phyloP scores from a whole-genome alignment of 2,113 vertebrate genomes.

The Lepidothrix coronata region DNA sequence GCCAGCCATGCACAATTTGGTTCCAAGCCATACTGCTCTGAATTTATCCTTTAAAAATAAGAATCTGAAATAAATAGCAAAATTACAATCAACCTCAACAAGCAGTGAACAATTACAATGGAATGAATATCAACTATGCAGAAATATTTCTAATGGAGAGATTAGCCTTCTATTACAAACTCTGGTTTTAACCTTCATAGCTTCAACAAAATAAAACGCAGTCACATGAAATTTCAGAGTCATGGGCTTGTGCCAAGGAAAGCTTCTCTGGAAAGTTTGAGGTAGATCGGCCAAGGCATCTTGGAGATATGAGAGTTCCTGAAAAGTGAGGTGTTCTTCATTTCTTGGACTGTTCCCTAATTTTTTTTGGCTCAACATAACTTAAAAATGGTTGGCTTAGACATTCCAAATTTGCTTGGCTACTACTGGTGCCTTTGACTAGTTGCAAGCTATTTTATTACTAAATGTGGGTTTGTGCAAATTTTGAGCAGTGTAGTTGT shows the following conservation, averaged over 20 bases:
- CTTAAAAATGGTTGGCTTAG: slow-evolving; percentile 38
- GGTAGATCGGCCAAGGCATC: slow-evolving; percentile 41
- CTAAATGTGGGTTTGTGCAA: slow-evolving; percentile 11
- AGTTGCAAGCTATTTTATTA: slow-evolving; percentile 56
- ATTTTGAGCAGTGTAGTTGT: neutral
- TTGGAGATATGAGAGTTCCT: slow-evolving; percentile 57
- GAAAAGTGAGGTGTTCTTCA: slow-evolving; percentile 59
- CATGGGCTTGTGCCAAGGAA: slow-evolving; percentile 32
- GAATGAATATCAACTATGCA: neutral
- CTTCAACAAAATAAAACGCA: slow-evolving; percentile 38
- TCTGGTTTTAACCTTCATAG: slow-evolving; percentile 3
- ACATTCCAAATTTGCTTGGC: slow-evolving; percentile 54
- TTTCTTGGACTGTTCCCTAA: slow-evolving; percentile 55
- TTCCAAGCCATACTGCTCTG: neutral
- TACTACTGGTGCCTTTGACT: slow-evolving; percentile 39
- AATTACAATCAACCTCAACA: neutral
- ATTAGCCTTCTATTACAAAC: slow-evolving; percentile 33
- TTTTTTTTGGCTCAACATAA: slow-evolving; percentile 50
- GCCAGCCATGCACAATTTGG: neutral
- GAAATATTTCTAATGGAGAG: slow-evolving; percentile 27
- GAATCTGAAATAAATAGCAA: neutral
- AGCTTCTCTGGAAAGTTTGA: slow-evolving; percentile 61
- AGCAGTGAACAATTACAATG: neutral
- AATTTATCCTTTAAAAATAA: neutral
- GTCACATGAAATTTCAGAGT: slow-evolving; percentile 48